Evolutionary conservation across 2,113 vertebrate species (phyloP).

Genomic region (Dasyornis broadbenti): DNA sequence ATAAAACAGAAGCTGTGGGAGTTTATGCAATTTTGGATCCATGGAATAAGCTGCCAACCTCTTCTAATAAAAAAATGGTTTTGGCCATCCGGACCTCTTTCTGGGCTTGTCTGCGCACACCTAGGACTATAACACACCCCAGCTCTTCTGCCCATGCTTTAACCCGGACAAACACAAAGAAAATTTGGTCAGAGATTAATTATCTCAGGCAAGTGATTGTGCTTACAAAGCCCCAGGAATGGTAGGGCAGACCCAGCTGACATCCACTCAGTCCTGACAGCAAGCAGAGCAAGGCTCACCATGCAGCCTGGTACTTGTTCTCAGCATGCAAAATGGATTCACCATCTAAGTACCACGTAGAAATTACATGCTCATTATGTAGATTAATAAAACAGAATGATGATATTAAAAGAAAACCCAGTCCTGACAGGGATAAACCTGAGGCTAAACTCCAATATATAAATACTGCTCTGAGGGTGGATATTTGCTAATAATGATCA

Average conservation of each 20-base stretch:
- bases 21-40: background rate
- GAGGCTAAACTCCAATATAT: background rate
- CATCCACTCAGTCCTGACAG: background rate
- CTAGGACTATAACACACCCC: background rate
- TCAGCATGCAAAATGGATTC: background rate
- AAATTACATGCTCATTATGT: background rate
- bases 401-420: background rate
- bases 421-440: background rate
- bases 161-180: background rate
- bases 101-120: background rate
- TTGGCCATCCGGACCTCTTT: background rate
- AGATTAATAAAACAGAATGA: background rate
- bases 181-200: background rate
- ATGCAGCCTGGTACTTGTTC: background rate
- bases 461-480: background rate
- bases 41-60: background rate
- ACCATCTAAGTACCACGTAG: accelerated
- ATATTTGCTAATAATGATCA: background rate
- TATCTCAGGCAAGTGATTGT: background rate
- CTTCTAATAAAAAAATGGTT: background rate
- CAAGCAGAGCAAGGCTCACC: background rate
- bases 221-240: background rate
- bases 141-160: background rate
- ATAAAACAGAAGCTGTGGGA: conserved; percentile 23
- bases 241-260: background rate